phyloP scores from a whole-genome alignment of 2,888 invertebrate genomes.

The Ganaspis brasiliensis region DNA sequence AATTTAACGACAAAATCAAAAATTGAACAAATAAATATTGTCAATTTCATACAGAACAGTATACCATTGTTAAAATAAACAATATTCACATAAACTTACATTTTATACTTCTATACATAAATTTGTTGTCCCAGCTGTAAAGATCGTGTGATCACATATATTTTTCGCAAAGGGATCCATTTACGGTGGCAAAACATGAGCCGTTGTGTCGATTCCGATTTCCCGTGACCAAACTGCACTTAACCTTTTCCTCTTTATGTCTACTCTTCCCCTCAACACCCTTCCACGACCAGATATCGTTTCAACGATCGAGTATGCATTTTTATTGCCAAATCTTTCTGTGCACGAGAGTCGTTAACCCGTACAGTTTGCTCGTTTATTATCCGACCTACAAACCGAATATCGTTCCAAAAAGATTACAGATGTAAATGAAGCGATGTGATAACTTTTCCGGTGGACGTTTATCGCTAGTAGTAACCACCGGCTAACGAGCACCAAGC shows the following conservation, averaged over 20 bases:
- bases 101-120: neutral
- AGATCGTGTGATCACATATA: neutral
- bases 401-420: constrained; percentile 61
- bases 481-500: constrained; percentile 35
- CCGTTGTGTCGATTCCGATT: constrained; percentile 29
- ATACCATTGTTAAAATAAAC: too few relatives aligned
- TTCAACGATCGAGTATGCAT: constrained; percentile 48
- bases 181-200: constrained; percentile 3
- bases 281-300: constrained; percentile 7
- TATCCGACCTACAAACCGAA: constrained; percentile 51
- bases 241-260: constrained; percentile 47
- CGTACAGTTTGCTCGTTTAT: constrained; percentile 63
- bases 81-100: too few relatives aligned
- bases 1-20: too few relatives aligned
- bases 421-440: constrained; percentile 68
- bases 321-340: constrained; percentile 68
- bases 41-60: too few relatives aligned
- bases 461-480: constrained; percentile 66
- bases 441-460: constrained; percentile 69
- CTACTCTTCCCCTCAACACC: neutral
- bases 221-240: constrained; percentile 50
- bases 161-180: neutral
- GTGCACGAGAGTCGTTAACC: constrained; percentile 67
- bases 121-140: constrained; percentile 1
- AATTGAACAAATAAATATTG: too few relatives aligned